A percentile compares a stretch with the other conserved stretches of the same genome.
These are phyloP conservation scores for Cyanoramphus novaezelandiae DNA, from an alignment of 2,113 vertebrate genomes.

Conservation along the genomic window DNA sequence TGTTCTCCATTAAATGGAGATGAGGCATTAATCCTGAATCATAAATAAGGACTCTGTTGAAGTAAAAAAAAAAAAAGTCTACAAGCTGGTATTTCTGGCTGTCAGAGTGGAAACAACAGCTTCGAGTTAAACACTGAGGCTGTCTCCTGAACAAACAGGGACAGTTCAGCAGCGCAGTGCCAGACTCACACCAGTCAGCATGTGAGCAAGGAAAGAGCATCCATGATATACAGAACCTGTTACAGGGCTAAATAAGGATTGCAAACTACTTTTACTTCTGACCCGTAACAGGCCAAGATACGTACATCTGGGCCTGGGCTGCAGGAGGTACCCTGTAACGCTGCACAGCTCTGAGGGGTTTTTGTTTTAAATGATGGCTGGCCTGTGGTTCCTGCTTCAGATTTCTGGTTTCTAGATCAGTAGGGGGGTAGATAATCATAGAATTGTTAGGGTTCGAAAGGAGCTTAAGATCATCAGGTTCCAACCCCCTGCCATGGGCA, in stretches of 20 bases:
- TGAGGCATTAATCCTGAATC: conserved; percentile 3
- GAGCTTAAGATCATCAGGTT: too few species aligned
- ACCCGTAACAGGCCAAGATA: neutral
- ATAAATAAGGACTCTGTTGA: neutral
- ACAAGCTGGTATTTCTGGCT: neutral
- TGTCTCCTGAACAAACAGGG: neutral
- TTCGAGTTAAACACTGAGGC: neutral
- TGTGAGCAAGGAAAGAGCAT: fast-evolving
- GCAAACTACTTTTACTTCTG: neutral
- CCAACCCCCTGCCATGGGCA: too few species aligned
- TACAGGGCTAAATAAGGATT: neutral
- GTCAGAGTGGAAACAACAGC: neutral
- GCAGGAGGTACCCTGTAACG: neutral
- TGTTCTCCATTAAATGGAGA: neutral
- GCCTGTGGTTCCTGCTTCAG: neutral
- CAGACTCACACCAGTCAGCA: neutral
- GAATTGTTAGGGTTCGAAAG: too few species aligned
- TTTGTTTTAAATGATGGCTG: neutral
- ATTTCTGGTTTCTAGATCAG: neutral
- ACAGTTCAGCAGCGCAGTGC: neutral
- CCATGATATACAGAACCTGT: neutral
- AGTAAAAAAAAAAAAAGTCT: neutral
- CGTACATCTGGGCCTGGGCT: neutral
- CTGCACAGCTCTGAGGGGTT: neutral
- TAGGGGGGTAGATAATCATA: neutral